Base-by-base conservation (phyloP, 1,140 invertebrate species). In the Rhopalosiphum maidis region DNA sequence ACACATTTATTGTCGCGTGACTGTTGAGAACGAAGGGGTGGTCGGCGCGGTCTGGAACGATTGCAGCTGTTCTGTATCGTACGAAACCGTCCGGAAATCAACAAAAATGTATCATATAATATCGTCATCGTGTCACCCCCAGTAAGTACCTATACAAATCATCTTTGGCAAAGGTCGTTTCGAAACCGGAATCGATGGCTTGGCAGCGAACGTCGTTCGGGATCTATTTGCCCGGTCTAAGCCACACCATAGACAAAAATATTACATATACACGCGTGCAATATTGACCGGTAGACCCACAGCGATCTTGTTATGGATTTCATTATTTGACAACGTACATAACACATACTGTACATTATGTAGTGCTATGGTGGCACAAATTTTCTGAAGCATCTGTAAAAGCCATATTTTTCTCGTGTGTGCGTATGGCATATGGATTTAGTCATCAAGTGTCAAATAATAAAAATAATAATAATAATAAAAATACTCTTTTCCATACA, bases 391-490 rank as follows among this genome's bases (percentile, higher is more conserved):
- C 30, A 8, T 88, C 9, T 11, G 35, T 88, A 51, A 21, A 88
- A 23, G 9, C 18, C 0, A 25, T 51, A 18, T 88, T 88, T 88
- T 48, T 35, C 21, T 35, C 22, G n/a, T 88, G 48, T 48, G n/a
- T 51, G 54, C 35, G 35, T 60, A 60, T 15, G 23, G 37, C 35
- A 55, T 54, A 48, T 46, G 25, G 60, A 82, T 91, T 91, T 91
- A 82, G 46, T 82, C 90, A 91, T 82, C 90, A 48, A 91, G 90
- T 91, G 90, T 82, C 90, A 91, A 91, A 48, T 91, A 91, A 55
- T 60, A 90, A 89, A 60, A 43, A 51, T 51, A 21, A 77, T n/a
- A 77, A 35, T 77, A 77, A 77, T 77, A 77, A 77, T 6, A 77
- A n/a, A 30, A 68, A 30, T 48, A 82, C 7, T 30, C 30, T 48